Conservation (phyloP, 2,797 vertebrate species). For the Semaprochilodus insignis region DNA sequence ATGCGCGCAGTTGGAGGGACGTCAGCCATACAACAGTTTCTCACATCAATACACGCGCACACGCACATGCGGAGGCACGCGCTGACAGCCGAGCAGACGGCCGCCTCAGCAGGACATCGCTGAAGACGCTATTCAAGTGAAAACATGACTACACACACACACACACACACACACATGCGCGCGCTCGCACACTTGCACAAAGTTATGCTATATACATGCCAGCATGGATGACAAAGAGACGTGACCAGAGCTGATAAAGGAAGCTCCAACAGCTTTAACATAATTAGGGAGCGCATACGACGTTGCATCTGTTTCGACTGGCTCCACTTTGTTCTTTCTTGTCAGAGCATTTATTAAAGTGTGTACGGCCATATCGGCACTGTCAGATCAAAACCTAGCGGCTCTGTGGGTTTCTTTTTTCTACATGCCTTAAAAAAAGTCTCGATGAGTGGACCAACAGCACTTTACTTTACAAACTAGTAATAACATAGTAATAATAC, state of each 20-base stretch:
- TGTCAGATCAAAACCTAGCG: neutral
- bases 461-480: too few relatives aligned
- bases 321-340: neutral
- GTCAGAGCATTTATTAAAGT: neutral
- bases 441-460: too few relatives aligned
- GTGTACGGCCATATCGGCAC: neutral
- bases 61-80: conserved; percentile 14
- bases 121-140: conserved; percentile 38
- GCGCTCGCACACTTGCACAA: neutral
- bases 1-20: conserved; percentile 44
- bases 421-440: too few relatives aligned
- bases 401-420: neutral
- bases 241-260: conserved; percentile 16
- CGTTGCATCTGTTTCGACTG: neutral
- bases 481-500: too few relatives aligned
- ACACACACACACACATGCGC: conserved; percentile 19
- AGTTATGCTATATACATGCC: conserved; percentile 15
- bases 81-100: conserved; percentile 58
- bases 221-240: conserved; percentile 18
- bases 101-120: conserved; percentile 48
- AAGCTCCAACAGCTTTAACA: conserved; percentile 17
- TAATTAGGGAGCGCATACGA: conserved; percentile 10
- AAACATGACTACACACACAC: conserved; percentile 36
- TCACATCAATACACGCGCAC: conserved; percentile 6
- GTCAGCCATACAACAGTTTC: conserved; percentile 30